Conservation (phyloP, 2,113 vertebrate species). For the Phaetusa simplex region DNA sequence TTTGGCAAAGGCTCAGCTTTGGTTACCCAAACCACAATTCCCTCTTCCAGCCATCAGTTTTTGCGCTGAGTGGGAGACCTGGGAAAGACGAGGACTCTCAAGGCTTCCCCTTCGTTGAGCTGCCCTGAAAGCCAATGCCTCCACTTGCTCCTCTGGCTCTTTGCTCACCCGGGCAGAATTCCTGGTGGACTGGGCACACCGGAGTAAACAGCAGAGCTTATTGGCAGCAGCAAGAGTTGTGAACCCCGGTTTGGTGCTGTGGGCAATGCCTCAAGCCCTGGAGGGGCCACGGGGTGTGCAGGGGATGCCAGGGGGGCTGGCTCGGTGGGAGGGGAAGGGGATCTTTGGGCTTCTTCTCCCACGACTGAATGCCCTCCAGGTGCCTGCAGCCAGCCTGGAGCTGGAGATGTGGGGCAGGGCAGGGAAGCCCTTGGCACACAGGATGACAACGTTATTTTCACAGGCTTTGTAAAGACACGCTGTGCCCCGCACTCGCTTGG, state of each 20-base stretch:
- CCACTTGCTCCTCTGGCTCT: neutral
- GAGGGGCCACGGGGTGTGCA: neutral
- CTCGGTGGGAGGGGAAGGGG: accelerated
- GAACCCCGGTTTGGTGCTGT: neutral
- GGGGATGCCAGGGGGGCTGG: neutral
- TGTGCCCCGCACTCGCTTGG: accelerated
- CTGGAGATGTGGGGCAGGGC: neutral
- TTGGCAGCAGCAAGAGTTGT: neutral
- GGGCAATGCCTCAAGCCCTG: neutral
- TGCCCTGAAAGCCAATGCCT: neutral
- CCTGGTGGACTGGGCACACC: neutral
- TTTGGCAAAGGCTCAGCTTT: neutral
- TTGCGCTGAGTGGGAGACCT: accelerated
- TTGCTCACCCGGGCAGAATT: neutral
- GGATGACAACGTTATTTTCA: neutral
- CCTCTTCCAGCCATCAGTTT: neutral
- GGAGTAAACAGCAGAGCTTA: neutral
- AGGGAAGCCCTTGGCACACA: neutral
- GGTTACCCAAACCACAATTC: neutral
- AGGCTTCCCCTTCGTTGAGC: neutral
- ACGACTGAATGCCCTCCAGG: neutral
- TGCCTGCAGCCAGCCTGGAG: accelerated
- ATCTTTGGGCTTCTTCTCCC: neutral
- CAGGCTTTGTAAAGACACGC: neutral
- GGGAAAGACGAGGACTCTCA: neutral